Evolutionary conservation across 1,140 invertebrate genomes (phyloP).

Genomic region (Vanessa tameamea): DNA sequence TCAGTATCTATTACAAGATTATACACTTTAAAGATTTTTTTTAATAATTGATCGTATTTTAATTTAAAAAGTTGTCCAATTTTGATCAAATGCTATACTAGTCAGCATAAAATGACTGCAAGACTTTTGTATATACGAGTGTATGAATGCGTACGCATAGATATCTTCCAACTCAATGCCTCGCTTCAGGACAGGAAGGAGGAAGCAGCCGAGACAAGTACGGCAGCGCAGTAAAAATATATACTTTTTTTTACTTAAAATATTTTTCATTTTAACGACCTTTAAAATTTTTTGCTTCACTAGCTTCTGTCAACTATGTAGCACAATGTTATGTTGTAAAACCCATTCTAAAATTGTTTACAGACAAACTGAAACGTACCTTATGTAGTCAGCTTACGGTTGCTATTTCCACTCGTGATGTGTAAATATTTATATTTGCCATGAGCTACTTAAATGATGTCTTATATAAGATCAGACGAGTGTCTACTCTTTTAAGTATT

Average conservation of each 20-base stretch:
- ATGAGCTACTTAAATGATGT: no score
- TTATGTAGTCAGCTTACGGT: no score
- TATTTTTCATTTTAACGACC: conserved; percentile 15
- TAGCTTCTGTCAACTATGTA: background rate
- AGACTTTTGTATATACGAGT: background rate
- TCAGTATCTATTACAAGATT: no score
- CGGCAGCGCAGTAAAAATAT: conserved; percentile 8
- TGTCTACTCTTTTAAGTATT: no score
- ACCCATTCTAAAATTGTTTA: no score
- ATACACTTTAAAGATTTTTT: no score
- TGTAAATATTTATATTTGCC: no score
- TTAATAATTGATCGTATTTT: no score
- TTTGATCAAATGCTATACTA: background rate
- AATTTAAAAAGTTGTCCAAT: no score
- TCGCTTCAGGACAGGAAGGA: conserved; percentile 20
- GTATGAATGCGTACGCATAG: background rate
- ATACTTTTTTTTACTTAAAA: conserved; percentile 19
- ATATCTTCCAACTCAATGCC: conserved; percentile 12
- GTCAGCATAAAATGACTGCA: background rate
- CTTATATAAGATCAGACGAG: no score
- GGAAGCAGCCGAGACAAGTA: conserved; percentile 15
- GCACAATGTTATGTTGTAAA: background rate
- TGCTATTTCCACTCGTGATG: no score
- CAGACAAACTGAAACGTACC: no score
- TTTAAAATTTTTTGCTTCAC: background rate